These are phyloP conservation scores for Ascidia mentula DNA, from an alignment of 23 tunicate species.

Conservation along the genomic window DNA sequence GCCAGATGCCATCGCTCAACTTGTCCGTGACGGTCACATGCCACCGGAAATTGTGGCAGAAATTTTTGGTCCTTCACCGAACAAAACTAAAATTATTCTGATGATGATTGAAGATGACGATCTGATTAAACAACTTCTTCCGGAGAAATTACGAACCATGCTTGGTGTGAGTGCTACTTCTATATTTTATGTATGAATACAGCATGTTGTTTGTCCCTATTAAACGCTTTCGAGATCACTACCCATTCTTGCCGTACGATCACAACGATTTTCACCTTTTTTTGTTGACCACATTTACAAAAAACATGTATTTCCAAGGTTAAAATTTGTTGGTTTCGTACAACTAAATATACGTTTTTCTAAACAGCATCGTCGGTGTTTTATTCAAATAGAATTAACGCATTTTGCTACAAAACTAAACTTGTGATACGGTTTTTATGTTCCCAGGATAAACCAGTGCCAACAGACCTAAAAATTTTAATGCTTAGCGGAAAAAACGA, in stretches of 20 bases:
- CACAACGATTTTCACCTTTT: too few species aligned
- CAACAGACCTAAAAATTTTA: constrained; percentile 34
- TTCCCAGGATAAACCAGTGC: constrained; percentile 56
- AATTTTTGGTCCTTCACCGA: constrained; percentile 34
- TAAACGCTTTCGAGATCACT: neutral
- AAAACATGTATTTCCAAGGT: too few species aligned
- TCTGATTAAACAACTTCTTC: constrained; percentile 37
- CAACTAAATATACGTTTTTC: too few species aligned
- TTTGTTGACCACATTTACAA: too few species aligned
- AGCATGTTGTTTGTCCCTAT: neutral
- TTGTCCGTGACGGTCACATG: constrained; percentile 43
- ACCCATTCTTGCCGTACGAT: neutral
- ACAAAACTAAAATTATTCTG: constrained; percentile 19
- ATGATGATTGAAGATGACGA: constrained; percentile 48
- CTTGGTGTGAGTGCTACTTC: constrained; percentile 20
- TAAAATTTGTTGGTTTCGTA: too few species aligned
- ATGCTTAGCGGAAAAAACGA: constrained; percentile 50
- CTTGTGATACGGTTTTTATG: neutral
- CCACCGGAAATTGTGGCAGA: constrained; percentile 51
- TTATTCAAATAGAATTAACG: neutral
- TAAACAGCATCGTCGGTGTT: neutral
- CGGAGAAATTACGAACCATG: constrained; percentile 40
- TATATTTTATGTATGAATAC: too few species aligned
- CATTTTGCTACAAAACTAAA: neutral
- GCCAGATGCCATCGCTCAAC: constrained; percentile 19